Base-by-base conservation (phyloP, 2,888 invertebrate species). In the Tinea pellionella region DNA sequence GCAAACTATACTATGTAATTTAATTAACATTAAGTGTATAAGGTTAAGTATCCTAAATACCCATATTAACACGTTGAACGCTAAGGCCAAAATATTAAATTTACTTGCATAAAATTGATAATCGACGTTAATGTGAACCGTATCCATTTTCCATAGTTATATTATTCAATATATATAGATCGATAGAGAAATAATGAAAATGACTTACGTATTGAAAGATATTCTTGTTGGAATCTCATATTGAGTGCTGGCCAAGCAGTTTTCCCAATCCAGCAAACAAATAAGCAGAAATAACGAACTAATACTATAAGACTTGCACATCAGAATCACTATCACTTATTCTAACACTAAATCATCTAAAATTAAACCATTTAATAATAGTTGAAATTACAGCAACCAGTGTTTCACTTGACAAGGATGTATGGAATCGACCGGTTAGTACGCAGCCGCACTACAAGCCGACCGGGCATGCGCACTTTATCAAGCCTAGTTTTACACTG, bases 161-260 rank as follows among this genome's bases (percentile, higher is more conserved):
- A n/a, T n/a, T n/a, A n/a, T n/a, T n/a, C n/a, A n/a, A n/a, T n/a
- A n/a, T n/a, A n/a, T n/a, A n/a, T n/a, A n/a, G n/a, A n/a, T n/a
- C n/a, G n/a, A n/a, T n/a, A n/a, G n/a, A n/a, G n/a, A n/a, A n/a
- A n/a, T n/a, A n/a, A n/a, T n/a, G n/a, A n/a, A n/a, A n/a, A n/a
- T 12, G 9, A 75, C 83, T 81, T 80, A 85, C 87, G 84, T 75
- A 69, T 81, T 87, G 63, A 87, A 75, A 64, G 82, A 79, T 69
- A 87, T 82, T 69, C 77, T 85, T 65, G 66, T 70, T 64, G 69
- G 61, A 64, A 74, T 69, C 64, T 86, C 84, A 78, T 84, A 69
- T 67, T 84, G 83, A 65, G 72, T 74, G 70, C 75, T 86, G 63
- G 80, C 80, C 59, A 80, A 77, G 69, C 84, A 86, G 70, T 84